Percentiles rank a stretch among this genome's conserved stretches.
Conservation (phyloP, 2,113 vertebrate genomes). For the Castor canadensis region DNA sequence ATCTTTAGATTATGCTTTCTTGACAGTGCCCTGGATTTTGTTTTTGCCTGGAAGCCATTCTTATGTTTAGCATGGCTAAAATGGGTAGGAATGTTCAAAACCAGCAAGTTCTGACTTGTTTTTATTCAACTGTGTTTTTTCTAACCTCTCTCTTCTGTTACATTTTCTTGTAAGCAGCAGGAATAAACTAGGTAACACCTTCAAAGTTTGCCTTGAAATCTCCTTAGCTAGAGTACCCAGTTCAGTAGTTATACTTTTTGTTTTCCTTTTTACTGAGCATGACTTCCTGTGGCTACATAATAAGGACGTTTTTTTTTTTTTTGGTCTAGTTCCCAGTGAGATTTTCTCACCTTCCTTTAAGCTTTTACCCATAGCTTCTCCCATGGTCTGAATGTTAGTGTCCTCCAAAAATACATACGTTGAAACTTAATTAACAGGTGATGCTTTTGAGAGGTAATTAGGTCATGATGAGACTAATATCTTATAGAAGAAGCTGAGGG, state of each 20-base stretch:
- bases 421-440: neutral
- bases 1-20: neutral
- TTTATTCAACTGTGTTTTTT: neutral
- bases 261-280: neutral
- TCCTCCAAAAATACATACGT: neutral
- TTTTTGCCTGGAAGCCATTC: conserved; percentile 20
- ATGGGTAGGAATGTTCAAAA: conserved; percentile 23
- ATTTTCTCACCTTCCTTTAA: neutral
- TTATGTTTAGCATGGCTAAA: neutral
- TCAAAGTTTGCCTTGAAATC: neutral
- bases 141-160: neutral
- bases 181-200: neutral
- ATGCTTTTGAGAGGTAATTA: neutral
- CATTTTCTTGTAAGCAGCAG: neutral
- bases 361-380: neutral
- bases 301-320: neutral
- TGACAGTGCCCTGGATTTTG: neutral
- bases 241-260: neutral
- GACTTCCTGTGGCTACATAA: neutral
- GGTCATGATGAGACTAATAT: neutral
- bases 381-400: neutral
- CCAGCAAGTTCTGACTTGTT: neutral
- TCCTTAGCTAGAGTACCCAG: neutral
- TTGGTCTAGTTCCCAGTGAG: neutral
- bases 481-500: neutral